These are phyloP conservation scores for Chaetorhynchus papuensis DNA, from an alignment of 2,113 vertebrate genomes.

Conservation along the genomic window DNA sequence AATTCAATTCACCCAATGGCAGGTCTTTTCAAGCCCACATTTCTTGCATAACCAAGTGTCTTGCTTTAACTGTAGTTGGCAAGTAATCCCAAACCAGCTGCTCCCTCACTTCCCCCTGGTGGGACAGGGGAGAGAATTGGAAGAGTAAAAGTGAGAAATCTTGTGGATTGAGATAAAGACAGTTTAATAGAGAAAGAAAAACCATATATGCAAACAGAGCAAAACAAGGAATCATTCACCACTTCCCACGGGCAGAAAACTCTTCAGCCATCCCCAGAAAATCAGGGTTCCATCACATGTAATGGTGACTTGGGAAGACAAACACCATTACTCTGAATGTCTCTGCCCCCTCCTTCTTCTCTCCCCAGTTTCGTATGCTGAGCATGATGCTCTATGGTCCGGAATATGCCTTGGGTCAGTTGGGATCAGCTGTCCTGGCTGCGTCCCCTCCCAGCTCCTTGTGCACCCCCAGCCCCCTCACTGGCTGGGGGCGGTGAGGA, in stretches of 20 bases:
- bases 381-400: background rate
- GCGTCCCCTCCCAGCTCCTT: background rate
- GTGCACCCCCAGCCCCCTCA: background rate
- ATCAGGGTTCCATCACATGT: background rate
- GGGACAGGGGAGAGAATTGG: background rate
- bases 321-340: background rate
- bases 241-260: background rate
- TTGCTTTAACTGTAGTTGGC: background rate
- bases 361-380: background rate
- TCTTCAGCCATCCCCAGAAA: background rate
- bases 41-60: background rate
- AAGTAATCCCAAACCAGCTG: background rate
- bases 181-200: background rate
- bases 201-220: background rate
- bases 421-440: background rate
- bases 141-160: background rate
- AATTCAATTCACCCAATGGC: constrained; percentile 48
- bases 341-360: background rate
- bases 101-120: background rate
- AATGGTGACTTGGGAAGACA: background rate
- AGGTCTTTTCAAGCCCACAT: background rate
- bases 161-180: background rate
- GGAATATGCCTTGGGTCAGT: background rate
- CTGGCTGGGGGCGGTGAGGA: background rate
- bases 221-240: background rate